Base-by-base conservation (phyloP, 2,797 vertebrate species). In the Cichlasoma orientale region DNA sequence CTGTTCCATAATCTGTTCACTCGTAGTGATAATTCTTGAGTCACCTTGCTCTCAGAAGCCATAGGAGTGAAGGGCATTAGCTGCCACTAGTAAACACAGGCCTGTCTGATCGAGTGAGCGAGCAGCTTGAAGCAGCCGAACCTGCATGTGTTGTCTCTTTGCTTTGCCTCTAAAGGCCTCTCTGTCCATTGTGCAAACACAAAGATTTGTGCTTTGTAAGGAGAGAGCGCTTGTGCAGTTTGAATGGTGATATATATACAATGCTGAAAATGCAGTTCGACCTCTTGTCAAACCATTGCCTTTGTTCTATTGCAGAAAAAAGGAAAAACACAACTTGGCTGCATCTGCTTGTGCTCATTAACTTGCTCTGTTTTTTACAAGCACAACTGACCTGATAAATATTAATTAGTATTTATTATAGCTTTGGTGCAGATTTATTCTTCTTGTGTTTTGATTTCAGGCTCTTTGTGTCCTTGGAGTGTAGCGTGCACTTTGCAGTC, bases 181-280 rank as follows among this genome's bases (percentile, higher is more conserved):
- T 72, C 75, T 74, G 59, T 82, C 78, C 78, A 87, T 95, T 93
- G 89, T 95, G 82, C 72, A 72, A 83, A 92, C 80, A 94, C 92
- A 95, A 93, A 91, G 88, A 91, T 87, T 89, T 93, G 82, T 90
- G 87, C 85, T 77, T 74, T 80, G 78, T 88, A 80, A 84, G 86
- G 89, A 86, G 68, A 66, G 82, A 87, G 79, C 31, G 4, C 8
- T 5, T 74, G 73, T 56, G 47, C 70, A 70, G 71, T 80, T 82
- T 90, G 81, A 92, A 91, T 89, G 55, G 82, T 68, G 27, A 77
- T 52, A 68, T 50, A 82, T 77, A 81, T 83, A 71, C 78, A 86
- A 79, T 80, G 85, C 88, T 91, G 81, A 91, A 90, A 92, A 89
- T 89, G 89, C 86, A 91, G 85, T 90, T 87, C 72, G 56, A 90